Evolutionary conservation across 1,140 invertebrate genomes (phyloP).

Genomic region (Scylla paramamosain): DNA sequence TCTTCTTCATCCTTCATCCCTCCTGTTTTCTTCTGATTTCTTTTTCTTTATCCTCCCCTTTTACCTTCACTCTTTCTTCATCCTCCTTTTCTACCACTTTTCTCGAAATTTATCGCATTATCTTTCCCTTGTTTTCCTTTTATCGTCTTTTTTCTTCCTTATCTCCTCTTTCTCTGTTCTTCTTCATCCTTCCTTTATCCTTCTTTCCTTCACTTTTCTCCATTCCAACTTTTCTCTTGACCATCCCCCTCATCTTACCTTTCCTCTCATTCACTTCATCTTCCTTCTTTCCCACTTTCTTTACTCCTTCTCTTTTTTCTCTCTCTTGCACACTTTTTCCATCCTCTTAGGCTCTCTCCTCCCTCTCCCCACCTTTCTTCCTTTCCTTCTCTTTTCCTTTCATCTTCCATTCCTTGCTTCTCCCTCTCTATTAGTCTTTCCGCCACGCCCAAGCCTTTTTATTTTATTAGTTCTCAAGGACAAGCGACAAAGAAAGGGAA

Average conservation of each 20-base stretch:
- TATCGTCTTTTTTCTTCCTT: no score
- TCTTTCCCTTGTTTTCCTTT: no score
- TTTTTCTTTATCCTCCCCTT: neutral
- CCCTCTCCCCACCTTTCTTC: neutral
- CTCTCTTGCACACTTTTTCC: neutral
- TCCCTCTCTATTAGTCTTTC: neutral
- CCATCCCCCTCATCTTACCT: no score
- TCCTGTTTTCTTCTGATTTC: neutral
- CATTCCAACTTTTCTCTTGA: no score
- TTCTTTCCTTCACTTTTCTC: no score
- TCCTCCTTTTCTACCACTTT: no score
- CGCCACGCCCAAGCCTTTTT: neutral
- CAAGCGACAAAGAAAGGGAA: no score
- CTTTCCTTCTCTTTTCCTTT: neutral
- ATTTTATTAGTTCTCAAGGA: neutral
- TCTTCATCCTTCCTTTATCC: no score
- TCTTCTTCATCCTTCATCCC: neutral
- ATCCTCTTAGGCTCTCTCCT: neutral
- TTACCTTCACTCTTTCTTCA: no score
- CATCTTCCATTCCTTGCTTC: neutral
- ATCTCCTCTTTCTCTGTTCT: no score
- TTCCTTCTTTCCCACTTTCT: neutral
- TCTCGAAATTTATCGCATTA: no score
- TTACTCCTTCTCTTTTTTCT: neutral
- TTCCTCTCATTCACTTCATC: no score